A percentile compares a stretch with the other conserved stretches of the same genome.
Conservation (phyloP, 2,888 invertebrate genomes). For the Allacma fusca region DNA sequence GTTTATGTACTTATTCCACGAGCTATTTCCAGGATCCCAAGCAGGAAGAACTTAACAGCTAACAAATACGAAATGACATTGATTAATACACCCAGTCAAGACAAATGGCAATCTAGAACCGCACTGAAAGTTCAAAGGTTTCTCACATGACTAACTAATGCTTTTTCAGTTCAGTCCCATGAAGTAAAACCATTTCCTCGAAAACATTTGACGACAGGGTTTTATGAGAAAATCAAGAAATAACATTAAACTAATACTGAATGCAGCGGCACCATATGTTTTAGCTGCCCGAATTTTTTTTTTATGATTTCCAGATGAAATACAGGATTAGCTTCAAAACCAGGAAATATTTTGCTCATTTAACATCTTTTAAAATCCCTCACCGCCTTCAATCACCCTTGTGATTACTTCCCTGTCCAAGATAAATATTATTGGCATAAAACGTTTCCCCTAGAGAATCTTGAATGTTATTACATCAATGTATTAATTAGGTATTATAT, state of each 20-base stretch:
- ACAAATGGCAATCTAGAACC: conserved; percentile 8
- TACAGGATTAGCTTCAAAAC: neutral
- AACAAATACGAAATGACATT: conserved; percentile 4
- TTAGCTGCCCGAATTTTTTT: neutral
- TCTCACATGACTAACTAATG: neutral
- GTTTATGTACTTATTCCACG: neutral
- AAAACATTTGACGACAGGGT: conserved; percentile 1
- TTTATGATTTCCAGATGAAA: neutral
- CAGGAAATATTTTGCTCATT: neutral
- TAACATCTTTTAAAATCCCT: too few species aligned
- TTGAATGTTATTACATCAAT: too few species aligned
- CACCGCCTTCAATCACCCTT: neutral
- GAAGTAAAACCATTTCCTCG: neutral
- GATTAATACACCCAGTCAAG: neutral
- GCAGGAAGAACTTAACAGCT: conserved; percentile 16
- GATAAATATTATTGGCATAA: too few species aligned
- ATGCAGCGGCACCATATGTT: neutral
- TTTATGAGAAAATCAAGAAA: conserved; percentile 8
- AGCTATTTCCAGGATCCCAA: conserved; percentile 6
- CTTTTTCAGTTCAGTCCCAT: neutral
- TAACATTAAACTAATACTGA: neutral
- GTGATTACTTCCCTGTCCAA: too few species aligned
- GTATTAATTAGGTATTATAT: too few species aligned
- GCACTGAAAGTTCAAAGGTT: conserved; percentile 2
- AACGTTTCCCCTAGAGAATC: too few species aligned